phyloP scores from a whole-genome alignment of 1,140 invertebrate species.

The Homalodisca vitripennis region DNA sequence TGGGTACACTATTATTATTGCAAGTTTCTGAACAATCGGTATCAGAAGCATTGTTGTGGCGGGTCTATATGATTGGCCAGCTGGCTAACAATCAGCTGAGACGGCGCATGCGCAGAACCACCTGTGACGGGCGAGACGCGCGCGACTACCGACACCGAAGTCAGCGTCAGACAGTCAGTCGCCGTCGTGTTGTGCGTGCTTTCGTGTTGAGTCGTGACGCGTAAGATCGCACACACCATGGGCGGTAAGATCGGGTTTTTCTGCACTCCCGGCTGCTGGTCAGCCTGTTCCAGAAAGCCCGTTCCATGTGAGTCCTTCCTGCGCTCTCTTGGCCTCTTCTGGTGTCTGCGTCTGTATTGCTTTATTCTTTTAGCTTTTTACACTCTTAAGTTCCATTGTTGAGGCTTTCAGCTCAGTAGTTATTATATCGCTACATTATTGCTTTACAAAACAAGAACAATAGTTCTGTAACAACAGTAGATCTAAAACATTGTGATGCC shows the following conservation, averaged over 20 bases:
- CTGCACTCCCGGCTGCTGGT: slow-evolving; percentile 12
- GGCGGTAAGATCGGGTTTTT: slow-evolving; percentile 19
- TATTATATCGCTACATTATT: too few relatives aligned
- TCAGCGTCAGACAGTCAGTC: background rate
- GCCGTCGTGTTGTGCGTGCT: background rate
- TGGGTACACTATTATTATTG: too few relatives aligned
- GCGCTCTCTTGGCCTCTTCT: slow-evolving; percentile 12
- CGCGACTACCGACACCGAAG: too few relatives aligned
- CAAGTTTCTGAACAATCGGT: too few relatives aligned
- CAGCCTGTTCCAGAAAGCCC: slow-evolving; percentile 7
- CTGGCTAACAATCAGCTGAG: background rate
- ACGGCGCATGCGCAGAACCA: slow-evolving; percentile 4
- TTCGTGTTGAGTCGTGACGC: background rate
- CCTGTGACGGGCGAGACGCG: background rate
- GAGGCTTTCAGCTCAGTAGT: background rate
- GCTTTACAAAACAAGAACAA: too few relatives aligned
- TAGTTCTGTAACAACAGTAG: too few relatives aligned
- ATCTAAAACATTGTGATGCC: too few relatives aligned
- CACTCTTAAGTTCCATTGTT: background rate
- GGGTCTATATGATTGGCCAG: background rate
- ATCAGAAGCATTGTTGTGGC: slow-evolving; percentile 1
- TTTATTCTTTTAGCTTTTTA: background rate
- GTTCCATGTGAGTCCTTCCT: slow-evolving; percentile 19
- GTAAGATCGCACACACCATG: background rate
- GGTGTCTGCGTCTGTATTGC: slow-evolving; percentile 24